These are phyloP conservation scores for Xyliphius kryptos DNA, from an alignment of 2,113 vertebrate species.

Conservation along the genomic window DNA sequence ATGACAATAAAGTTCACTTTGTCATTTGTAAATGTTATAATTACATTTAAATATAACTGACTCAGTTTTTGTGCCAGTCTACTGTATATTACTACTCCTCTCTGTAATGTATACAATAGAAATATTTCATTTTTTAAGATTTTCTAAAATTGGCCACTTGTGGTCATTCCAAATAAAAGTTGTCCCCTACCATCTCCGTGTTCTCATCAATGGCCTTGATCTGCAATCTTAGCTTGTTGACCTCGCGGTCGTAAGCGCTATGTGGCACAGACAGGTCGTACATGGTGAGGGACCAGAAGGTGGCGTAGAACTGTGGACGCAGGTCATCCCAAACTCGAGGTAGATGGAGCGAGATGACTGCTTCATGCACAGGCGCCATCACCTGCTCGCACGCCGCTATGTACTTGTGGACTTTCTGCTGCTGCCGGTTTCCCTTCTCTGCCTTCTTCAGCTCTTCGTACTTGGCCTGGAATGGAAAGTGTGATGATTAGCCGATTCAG, in stretches of 20 bases:
- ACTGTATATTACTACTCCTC: too few relatives aligned
- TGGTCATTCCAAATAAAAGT: too few relatives aligned
- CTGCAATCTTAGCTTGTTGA: slow-evolving; percentile 92
- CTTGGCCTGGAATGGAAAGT: slow-evolving; percentile 72
- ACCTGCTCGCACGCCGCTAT: slow-evolving; percentile 89
- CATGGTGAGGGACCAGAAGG: slow-evolving; percentile 98
- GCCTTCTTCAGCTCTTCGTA: slow-evolving; percentile 96
- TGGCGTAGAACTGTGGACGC: slow-evolving; percentile 95
- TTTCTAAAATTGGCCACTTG: too few relatives aligned
- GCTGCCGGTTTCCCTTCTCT: slow-evolving; percentile 94
- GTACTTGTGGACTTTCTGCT: slow-evolving; percentile 95
- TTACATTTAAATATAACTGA: too few relatives aligned
- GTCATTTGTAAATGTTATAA: too few relatives aligned
- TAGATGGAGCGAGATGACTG: slow-evolving; percentile 90
- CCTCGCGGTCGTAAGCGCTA: slow-evolving; percentile 87
- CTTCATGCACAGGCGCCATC: slow-evolving; percentile 94
- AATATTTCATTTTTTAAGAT: too few relatives aligned
- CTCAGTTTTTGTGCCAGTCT: too few relatives aligned
- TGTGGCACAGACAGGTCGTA: slow-evolving; percentile 94
- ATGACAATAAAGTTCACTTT: too few relatives aligned
- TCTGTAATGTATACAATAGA: too few relatives aligned
- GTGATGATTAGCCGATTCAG: too few relatives aligned
- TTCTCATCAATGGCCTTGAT: slow-evolving; percentile 98
- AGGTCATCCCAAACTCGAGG: slow-evolving; percentile 96
- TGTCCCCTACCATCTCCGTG: slow-evolving; percentile 73